Conservation (phyloP, 2,797 vertebrate genomes). For the Alauda arvensis region DNA sequence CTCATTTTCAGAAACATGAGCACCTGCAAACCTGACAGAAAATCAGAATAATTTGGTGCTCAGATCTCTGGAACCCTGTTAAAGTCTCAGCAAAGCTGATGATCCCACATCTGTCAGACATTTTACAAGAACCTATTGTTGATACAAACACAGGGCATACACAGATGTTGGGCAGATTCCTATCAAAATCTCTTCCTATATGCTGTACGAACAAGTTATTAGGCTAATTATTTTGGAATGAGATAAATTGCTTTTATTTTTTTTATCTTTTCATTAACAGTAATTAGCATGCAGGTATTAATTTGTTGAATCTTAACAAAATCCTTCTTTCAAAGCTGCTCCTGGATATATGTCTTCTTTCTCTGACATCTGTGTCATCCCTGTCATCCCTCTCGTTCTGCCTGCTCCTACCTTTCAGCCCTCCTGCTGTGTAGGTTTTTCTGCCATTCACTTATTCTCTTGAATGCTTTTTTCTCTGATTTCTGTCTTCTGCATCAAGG, state of each 20-base stretch:
- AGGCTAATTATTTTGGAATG: conserved; percentile 22
- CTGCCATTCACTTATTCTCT: neutral
- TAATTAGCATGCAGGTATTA: neutral
- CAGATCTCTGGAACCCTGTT: neutral
- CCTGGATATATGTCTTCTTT: neutral
- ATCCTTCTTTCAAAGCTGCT: neutral
- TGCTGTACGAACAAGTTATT: conserved; percentile 18
- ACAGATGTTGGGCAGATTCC: neutral
- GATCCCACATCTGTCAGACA: neutral
- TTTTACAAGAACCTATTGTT: neutral
- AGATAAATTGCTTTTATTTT: conserved; percentile 11
- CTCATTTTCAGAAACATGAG: neutral
- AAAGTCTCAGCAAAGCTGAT: neutral
- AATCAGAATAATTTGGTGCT: neutral
- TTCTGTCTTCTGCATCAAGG: neutral
- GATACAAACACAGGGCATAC: neutral
- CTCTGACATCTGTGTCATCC: neutral
- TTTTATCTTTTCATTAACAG: conserved; percentile 34
- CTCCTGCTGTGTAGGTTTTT: neutral
- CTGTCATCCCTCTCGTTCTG: neutral
- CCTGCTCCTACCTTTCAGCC: neutral
- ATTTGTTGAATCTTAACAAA: neutral
- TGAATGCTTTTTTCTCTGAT: neutral
- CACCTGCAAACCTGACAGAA: neutral
- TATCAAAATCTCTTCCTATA: neutral